Conservation (phyloP, 2,797 vertebrate genomes). For the Vireo griseus region DNA sequence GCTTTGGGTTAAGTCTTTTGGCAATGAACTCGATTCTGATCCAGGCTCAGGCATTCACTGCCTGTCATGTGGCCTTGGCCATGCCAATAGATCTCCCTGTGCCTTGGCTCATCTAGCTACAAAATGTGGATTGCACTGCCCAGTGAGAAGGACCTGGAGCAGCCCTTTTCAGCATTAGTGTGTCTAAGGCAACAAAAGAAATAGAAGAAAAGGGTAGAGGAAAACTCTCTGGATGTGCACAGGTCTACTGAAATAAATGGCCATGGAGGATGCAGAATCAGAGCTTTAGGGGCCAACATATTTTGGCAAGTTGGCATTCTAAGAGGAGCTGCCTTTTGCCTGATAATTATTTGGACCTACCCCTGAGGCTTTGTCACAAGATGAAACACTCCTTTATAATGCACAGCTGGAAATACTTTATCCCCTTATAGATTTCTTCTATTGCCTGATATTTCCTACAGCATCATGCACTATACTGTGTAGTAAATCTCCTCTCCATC, state of each 20-base stretch:
- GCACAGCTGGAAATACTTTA: conserved; percentile 34
- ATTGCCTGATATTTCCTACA: conserved; percentile 33
- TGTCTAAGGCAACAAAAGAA: background rate
- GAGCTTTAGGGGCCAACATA: background rate
- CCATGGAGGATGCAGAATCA: background rate
- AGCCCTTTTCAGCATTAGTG: background rate
- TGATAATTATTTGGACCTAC: background rate
- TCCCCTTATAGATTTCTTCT: conserved; percentile 21
- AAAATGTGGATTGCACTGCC: background rate
- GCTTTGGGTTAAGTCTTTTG: background rate
- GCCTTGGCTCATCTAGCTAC: background rate
- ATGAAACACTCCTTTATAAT: conserved; percentile 22
- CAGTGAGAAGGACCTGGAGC: background rate
- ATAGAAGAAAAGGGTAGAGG: background rate
- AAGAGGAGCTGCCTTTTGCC: background rate
- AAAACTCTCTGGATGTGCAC: background rate
- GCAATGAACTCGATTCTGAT: background rate
- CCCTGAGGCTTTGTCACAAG: background rate
- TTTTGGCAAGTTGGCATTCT: background rate
- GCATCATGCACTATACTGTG: conserved; percentile 31
- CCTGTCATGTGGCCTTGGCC: background rate
- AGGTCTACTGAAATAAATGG: background rate
- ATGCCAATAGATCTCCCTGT: background rate
- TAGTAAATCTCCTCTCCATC: conserved; percentile 74
- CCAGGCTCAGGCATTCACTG: background rate